A percentile compares a stretch with the other conserved stretches of the same genome.
Conservation (phyloP, 2,113 vertebrate genomes). For the Tenrec ecaudatus region DNA sequence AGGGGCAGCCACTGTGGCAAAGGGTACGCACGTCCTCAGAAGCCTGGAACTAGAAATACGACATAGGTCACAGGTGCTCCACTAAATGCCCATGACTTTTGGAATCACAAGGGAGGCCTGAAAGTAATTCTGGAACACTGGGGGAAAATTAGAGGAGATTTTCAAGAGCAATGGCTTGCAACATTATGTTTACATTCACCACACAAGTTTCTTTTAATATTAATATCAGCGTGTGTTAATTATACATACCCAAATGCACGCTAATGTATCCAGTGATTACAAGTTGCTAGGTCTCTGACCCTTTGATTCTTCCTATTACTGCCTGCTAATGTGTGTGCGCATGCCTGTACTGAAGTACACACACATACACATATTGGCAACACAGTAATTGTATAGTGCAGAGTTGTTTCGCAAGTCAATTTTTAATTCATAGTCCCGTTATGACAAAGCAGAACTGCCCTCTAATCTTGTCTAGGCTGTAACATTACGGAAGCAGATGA, state of each 20-base stretch:
- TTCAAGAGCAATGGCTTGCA: background rate
- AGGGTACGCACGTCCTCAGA: too few species aligned
- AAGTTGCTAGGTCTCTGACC: background rate
- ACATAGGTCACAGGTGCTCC: too few species aligned
- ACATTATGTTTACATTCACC: background rate
- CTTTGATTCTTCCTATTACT: background rate
- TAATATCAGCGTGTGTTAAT: background rate
- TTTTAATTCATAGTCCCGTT: background rate
- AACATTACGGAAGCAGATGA: background rate
- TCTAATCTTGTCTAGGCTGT: background rate
- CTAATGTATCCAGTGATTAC: background rate
- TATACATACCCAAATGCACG: background rate
- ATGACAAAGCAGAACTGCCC: background rate
- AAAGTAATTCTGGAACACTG: background rate
- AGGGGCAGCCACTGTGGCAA: too few species aligned
- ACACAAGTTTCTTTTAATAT: background rate
- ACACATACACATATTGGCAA: background rate
- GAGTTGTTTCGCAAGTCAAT: background rate
- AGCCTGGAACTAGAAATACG: too few species aligned
- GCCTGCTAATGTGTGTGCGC: too few species aligned
- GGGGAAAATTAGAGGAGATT: background rate
- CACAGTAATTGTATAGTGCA: rapidly evolving
- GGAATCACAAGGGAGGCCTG: too few species aligned
- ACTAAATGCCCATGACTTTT: too few species aligned
- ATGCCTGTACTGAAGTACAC: background rate